These are phyloP conservation scores for Crocidura indochinensis DNA, from an alignment of 2,797 vertebrate genomes.

Conservation along the genomic window DNA sequence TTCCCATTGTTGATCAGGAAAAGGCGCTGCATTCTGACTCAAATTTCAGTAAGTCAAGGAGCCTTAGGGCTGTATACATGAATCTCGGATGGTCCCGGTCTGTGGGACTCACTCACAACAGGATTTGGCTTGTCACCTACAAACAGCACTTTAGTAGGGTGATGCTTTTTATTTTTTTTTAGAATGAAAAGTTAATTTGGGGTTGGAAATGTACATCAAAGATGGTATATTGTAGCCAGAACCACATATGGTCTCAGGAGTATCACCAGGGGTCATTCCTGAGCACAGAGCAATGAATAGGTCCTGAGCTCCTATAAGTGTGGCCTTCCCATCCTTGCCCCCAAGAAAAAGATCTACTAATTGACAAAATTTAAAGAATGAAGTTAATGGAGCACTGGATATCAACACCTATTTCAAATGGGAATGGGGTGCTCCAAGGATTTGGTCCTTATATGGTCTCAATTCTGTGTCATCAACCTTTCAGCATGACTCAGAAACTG, in stretches of 20 bases:
- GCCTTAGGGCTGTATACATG: not conserved
- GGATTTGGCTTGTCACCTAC: not conserved
- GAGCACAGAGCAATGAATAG: too few species aligned
- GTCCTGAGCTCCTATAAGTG: too few species aligned
- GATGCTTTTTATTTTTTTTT: not conserved
- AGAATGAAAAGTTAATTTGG: not conserved
- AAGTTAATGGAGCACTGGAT: not conserved
- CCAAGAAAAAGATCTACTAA: not conserved
- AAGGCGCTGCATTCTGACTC: constrained; percentile 77
- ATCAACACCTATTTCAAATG: not conserved
- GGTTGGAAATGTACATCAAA: too few species aligned
- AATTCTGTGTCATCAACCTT: not conserved
- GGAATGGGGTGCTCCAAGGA: accelerated
- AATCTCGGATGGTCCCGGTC: too few species aligned
- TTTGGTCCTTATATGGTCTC: not conserved
- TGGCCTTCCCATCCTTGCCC: too few species aligned
- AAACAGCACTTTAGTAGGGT: not conserved
- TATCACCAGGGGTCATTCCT: too few species aligned
- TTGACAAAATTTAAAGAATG: not conserved
- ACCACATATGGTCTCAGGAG: too few species aligned
- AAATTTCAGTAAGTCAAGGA: constrained; percentile 79
- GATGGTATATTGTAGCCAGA: too few species aligned
- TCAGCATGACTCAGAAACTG: not conserved
- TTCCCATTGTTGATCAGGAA: constrained; percentile 72
- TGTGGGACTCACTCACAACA: not conserved